Percentiles rank a stretch among this genome's conserved stretches.
phyloP scores from a whole-genome alignment of 2,797 vertebrate species.

The Argyrosomus regius region DNA sequence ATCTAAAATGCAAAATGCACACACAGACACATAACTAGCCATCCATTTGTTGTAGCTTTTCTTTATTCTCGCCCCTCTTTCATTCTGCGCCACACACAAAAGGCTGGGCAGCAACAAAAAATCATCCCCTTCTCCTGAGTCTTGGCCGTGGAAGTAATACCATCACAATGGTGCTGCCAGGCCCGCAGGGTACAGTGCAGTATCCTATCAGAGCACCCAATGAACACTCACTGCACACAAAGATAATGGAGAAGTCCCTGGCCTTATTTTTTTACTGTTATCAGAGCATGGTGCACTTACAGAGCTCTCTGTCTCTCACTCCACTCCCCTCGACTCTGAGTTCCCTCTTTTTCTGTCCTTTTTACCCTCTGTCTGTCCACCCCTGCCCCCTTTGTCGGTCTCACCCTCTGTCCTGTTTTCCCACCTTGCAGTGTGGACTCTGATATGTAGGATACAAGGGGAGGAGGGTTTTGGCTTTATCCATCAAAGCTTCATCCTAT shows the following conservation, averaged over 20 bases:
- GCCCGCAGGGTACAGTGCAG: conserved; percentile 71
- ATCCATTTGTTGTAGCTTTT: conserved; percentile 60
- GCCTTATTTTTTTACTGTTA: conserved; percentile 79
- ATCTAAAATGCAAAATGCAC: conserved; percentile 65
- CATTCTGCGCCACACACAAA: conserved; percentile 58
- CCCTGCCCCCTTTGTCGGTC: conserved; percentile 53
- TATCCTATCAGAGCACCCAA: conserved; percentile 71
- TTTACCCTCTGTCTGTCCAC: conserved; percentile 62
- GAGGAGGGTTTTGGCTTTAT: conserved; percentile 57
- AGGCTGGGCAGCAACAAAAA: conserved; percentile 55
- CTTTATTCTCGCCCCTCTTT: conserved; percentile 62
- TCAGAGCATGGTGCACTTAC: conserved; percentile 81
- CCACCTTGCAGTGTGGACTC: conserved; percentile 51
- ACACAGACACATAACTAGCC: conserved; percentile 44
- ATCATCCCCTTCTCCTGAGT: conserved; percentile 68
- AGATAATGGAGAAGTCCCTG: conserved; percentile 83
- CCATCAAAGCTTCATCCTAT: conserved; percentile 57
- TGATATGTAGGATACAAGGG: conserved; percentile 45
- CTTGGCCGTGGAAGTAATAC: conserved; percentile 83
- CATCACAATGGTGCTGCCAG: conserved; percentile 79
- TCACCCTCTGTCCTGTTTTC: conserved; percentile 52
- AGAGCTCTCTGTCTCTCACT: conserved; percentile 63
- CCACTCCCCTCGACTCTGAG: conserved; percentile 42
- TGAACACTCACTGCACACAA: conserved; percentile 73
- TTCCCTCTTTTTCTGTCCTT: conserved; percentile 60